phyloP scores from a whole-genome alignment of 2,888 invertebrate species.

The Penaeus monodon region DNA sequence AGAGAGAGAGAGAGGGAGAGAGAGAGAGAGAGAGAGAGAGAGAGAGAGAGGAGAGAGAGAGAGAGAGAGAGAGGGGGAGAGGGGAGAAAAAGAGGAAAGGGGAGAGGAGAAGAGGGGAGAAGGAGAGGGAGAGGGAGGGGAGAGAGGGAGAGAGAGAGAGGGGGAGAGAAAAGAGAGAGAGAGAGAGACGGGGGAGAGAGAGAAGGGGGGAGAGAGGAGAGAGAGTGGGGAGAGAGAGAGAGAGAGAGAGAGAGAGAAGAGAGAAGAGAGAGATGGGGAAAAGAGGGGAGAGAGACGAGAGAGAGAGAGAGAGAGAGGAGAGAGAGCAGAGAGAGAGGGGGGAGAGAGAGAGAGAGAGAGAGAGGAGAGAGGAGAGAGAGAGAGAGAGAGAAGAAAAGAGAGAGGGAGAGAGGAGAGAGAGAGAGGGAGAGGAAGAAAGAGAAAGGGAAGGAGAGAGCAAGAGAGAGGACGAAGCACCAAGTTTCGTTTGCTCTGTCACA shows the following conservation, averaged over 20 bases:
- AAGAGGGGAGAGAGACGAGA: neutral
- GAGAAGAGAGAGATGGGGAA: neutral
- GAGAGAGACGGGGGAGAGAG: slow-evolving; percentile 9
- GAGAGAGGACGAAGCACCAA: neutral
- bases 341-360: too few species aligned
- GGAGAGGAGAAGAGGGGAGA: neutral
- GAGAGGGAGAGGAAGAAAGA: neutral
- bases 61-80: too few species aligned
- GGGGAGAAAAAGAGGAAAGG: too few species aligned
- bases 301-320: too few species aligned
- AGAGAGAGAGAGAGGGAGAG: neutral
- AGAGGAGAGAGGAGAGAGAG: too few species aligned
- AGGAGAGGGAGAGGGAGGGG: neutral
- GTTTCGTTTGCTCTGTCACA: too few species aligned
- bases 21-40: neutral
- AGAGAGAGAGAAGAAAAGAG: too few species aligned
- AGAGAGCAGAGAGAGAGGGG: too few species aligned
- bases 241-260: neutral
- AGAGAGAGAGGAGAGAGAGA: neutral
- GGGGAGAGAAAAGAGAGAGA: neutral
- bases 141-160: too few species aligned
- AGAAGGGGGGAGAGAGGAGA: slow-evolving; percentile 7
- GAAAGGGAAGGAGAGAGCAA: neutral
- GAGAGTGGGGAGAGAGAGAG: neutral
- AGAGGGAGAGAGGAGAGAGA: neutral